Conservation (phyloP, 2,888 invertebrate species). For the Diarsia rubi region DNA sequence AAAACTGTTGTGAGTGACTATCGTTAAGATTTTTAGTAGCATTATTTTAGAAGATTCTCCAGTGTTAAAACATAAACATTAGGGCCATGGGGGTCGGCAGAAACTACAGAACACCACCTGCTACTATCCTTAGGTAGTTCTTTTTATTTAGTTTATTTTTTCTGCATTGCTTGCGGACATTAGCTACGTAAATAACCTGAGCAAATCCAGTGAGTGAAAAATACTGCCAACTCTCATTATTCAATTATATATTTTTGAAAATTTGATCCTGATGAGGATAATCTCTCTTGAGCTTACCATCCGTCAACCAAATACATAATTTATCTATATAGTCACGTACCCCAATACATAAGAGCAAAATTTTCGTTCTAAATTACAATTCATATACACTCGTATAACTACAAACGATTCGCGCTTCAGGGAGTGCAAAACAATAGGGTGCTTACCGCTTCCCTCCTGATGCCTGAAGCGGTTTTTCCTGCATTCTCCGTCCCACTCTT, state of each 20-base stretch:
- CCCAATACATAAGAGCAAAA: conserved; percentile 69
- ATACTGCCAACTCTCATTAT: neutral
- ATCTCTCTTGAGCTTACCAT: neutral
- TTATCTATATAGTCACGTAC: conserved; percentile 42
- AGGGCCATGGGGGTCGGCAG: too few relatives aligned
- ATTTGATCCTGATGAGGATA: neutral
- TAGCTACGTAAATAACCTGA: too few relatives aligned
- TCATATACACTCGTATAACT: conserved; percentile 73
- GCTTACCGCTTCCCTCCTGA: conserved; percentile 86
- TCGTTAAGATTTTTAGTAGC: too few relatives aligned
- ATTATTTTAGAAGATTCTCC: too few relatives aligned
- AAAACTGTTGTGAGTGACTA: too few relatives aligned
- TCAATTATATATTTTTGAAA: neutral
- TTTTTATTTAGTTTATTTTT: too few relatives aligned
- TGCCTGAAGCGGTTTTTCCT: conserved; percentile 87
- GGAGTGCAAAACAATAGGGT: conserved; percentile 89
- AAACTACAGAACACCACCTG: too few relatives aligned
- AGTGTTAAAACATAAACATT: too few relatives aligned
- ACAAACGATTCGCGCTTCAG: conserved; percentile 82
- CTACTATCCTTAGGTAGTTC: too few relatives aligned
- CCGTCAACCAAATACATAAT: neutral
- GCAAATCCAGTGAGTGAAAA: neutral
- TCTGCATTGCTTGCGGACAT: too few relatives aligned
- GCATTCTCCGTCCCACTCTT: conserved; percentile 74
- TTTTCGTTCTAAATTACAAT: conserved; percentile 83